Conservation (phyloP, 2,797 vertebrate genomes). For the Sylvia borin region DNA sequence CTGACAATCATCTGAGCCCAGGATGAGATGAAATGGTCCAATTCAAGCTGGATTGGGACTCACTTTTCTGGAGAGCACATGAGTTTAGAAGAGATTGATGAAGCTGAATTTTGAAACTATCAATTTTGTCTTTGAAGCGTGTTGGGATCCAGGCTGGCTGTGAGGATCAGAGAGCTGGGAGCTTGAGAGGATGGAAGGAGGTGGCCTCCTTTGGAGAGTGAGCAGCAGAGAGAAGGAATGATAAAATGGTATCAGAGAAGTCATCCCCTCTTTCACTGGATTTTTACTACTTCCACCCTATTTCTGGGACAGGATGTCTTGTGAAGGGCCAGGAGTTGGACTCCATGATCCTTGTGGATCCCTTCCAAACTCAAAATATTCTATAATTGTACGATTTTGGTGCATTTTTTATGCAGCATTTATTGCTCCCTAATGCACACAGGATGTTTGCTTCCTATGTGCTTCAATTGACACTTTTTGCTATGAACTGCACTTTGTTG, state of each 20-base stretch:
- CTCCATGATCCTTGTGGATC: neutral
- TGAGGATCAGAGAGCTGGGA: neutral
- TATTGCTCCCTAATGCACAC: neutral
- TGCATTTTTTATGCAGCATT: neutral
- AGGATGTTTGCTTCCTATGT: neutral
- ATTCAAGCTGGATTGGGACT: neutral
- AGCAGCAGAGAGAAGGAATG: neutral
- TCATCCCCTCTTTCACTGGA: neutral
- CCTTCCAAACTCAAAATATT: neutral
- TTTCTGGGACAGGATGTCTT: neutral
- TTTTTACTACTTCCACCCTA: neutral
- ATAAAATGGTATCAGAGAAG: neutral
- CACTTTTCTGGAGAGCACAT: slow-evolving; percentile 29
- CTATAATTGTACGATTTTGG: neutral
- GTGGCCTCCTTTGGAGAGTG: neutral
- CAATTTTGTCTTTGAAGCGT: neutral
- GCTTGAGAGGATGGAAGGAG: neutral
- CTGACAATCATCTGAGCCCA: slow-evolving; percentile 21
- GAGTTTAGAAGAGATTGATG: neutral
- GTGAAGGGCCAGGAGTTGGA: neutral
- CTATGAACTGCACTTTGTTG: neutral
- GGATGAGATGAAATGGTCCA: slow-evolving; percentile 23
- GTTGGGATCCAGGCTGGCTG: neutral
- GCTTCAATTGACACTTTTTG: neutral
- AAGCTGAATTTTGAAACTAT: slow-evolving; percentile 11